Conservation (phyloP, 37 sponge, comb jelly and placozoan species). For the Bolinopsis microptera region DNA sequence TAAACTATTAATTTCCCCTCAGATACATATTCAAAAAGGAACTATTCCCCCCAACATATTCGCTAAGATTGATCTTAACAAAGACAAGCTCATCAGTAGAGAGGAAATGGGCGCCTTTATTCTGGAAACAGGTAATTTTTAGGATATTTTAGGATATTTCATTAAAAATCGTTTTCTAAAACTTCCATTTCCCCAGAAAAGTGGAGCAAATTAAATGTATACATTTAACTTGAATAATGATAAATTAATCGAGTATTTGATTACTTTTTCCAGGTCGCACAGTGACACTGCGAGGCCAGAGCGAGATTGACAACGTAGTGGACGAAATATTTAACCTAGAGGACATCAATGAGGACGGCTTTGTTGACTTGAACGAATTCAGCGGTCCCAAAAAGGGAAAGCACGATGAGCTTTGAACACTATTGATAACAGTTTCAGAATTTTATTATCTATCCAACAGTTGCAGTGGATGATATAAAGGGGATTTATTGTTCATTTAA, state of each 20-base stretch:
- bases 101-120: conserved; percentile 51
- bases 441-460: no score
- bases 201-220: neutral
- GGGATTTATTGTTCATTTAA: neutral
- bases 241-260: neutral
- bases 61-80: conserved; percentile 29
- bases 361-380: conserved; percentile 56
- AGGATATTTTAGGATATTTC: no score
- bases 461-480: no score
- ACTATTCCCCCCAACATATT: conserved; percentile 37
- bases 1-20: no score
- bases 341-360: conserved; percentile 55
- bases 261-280: conserved; percentile 14
- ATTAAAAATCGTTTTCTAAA: no score
- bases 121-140: conserved; percentile 55
- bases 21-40: conserved; percentile 44
- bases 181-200: neutral
- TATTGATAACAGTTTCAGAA: neutral
- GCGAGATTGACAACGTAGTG: conserved; percentile 52
- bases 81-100: conserved; percentile 36
- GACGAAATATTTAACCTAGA: conserved; percentile 40
- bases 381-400: conserved; percentile 48
- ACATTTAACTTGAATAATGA: no score
- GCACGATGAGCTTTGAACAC: conserved; percentile 36
- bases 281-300: conserved; percentile 40